Conservation (phyloP, 2,113 vertebrate genomes). For the Mobula birostris region DNA sequence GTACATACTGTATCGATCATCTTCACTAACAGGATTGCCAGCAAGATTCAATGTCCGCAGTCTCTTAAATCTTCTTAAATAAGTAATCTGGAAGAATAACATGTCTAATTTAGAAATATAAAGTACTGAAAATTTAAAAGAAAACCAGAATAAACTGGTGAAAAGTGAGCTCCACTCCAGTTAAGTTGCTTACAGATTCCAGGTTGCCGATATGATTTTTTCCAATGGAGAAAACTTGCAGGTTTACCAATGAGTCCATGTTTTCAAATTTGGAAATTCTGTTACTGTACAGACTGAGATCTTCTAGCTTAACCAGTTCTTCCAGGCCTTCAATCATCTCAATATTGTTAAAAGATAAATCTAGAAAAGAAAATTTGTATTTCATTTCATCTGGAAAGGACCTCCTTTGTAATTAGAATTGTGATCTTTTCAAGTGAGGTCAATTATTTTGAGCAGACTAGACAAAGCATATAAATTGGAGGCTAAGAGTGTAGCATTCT, state of each 20-base stretch:
- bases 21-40: slow-evolving; percentile 68
- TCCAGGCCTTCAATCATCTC: slow-evolving; percentile 77
- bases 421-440: too few relatives aligned
- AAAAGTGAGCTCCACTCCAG: not conserved
- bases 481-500: too few relatives aligned
- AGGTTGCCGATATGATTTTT: slow-evolving; percentile 68
- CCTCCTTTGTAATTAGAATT: too few relatives aligned
- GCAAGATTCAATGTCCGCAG: slow-evolving; percentile 62
- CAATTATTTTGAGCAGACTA: too few relatives aligned
- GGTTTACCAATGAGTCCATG: slow-evolving; percentile 65
- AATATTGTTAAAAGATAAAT: slow-evolving; percentile 89
- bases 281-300: slow-evolving; percentile 78
- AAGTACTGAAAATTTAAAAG: not conserved
- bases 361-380: slow-evolving; percentile 49
- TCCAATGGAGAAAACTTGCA: slow-evolving; percentile 72
- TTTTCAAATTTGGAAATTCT: slow-evolving; percentile 75
- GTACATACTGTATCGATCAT: slow-evolving; percentile 59
- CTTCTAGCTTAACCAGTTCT: slow-evolving; percentile 69
- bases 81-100: slow-evolving; percentile 62
- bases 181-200: slow-evolving; percentile 64
- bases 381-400: too few relatives aligned
- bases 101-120: slow-evolving; percentile 25
- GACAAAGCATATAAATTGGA: too few relatives aligned
- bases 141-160: not conserved
- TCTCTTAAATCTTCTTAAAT: slow-evolving; percentile 67